Evolutionary conservation across 2,113 vertebrate genomes (phyloP), one percentile per base, ranked within the genome.

Genomic region (Pseudolaguvia tuberculata): DNA sequence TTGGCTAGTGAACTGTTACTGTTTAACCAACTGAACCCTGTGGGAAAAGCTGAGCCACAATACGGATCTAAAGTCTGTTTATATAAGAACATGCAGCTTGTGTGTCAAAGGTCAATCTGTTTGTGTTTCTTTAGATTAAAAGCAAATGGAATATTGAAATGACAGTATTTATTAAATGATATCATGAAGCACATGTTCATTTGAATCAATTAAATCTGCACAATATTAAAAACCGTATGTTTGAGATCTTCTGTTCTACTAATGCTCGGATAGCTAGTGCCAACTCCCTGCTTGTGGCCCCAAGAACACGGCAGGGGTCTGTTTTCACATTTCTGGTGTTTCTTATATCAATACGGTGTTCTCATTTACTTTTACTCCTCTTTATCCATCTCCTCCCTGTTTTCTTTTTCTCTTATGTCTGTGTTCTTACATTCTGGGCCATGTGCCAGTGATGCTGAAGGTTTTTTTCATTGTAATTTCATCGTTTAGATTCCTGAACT

Each of bases 321-420:
- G 62, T 78, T 78, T 76, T 70, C 52, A 45, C 57, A 13, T 35
- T 18, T 21, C 35, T n/a, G n/a, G 39, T 66, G 27, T 15, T 63
- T 72, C 21, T 50, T 61, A 39, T 20, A 48, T 61, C 29, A 55
- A 31, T 25, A 6, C 56, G 21, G 21, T 29, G 47, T 58, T 53
- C 52, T 70, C 51, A 73, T 63, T 62, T 17, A 35, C 17, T 47
- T 31, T 48, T 11, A 12, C 35, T 17, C 21, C 14, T 17, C 42
- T 17, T 27, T 23, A 14, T 8, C 29, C 12, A 13, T 13, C 39
- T 31, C 39, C 48, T 58, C 63, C 56, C 27, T n/a, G 39, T 59
- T 27, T 53, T 59, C 31, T 52, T 18, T 51, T 17, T 29, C 51
- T 69, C 31, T 53, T 35, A 42, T 25, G 35, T 70, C 66, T 59